Percentiles rank a stretch among this genome's conserved stretches.
These are phyloP conservation scores for Malurus cyaneus DNA, from an alignment of 2,113 vertebrate species.

Conservation along the genomic window DNA sequence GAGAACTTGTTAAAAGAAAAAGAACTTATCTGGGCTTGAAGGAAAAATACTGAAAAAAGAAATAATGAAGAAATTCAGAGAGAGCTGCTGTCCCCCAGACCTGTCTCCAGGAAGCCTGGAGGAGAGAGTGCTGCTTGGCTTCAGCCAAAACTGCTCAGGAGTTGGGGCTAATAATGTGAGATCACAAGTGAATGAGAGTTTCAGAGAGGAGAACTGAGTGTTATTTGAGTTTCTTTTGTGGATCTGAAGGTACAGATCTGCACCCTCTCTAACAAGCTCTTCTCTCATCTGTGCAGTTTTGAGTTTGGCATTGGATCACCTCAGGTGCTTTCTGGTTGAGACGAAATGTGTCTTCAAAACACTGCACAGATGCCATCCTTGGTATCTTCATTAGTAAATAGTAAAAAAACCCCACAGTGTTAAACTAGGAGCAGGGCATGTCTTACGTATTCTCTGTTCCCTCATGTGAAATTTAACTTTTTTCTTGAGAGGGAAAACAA, in stretches of 20 bases:
- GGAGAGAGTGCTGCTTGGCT: not conserved
- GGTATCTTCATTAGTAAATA: not conserved
- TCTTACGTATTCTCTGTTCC: not conserved
- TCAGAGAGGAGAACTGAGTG: not conserved
- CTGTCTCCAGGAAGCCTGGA: not conserved
- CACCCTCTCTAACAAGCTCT: not conserved
- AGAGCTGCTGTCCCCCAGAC: not conserved
- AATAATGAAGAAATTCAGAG: not conserved
- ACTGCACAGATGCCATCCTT: not conserved
- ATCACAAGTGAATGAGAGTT: not conserved
- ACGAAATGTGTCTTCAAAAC: not conserved
- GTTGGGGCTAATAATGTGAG: rapidly evolving
- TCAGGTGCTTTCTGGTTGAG: not conserved
- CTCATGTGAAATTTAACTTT: not conserved
- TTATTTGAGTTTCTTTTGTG: not conserved
- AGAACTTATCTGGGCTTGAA: not conserved
- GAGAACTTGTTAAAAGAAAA: not conserved
- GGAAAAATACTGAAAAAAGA: not conserved
- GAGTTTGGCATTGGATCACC: not conserved
- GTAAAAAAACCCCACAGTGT: not conserved
- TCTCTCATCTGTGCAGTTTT: not conserved
- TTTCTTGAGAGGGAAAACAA: not conserved
- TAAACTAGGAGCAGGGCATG: not conserved
- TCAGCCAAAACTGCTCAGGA: not conserved
- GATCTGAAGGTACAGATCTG: not conserved